Base-by-base conservation (phyloP, 2,797 vertebrate species). In the Enteromius thamalakanensis region DNA sequence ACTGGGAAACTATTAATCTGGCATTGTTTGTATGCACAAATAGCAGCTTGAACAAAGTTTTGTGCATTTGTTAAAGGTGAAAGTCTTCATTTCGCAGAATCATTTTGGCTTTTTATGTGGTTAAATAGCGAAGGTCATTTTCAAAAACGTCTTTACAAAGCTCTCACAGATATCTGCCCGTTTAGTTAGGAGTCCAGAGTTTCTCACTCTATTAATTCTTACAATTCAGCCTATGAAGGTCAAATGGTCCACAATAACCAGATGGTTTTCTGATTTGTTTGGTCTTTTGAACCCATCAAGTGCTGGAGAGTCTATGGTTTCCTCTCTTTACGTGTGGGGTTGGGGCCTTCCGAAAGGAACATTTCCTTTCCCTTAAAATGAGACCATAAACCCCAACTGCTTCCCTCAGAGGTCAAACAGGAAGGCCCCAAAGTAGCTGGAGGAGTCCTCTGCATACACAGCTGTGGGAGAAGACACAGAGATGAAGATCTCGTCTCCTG, bases 351-450 rank as follows among this genome's bases (percentile, higher is more conserved):
- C 42, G 53, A 47, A 37, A 72, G 37, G 15, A 81, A 34, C 79
- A 58, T 70, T 81, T 79, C 76, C 65, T 11, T 75, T 83, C 64
- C 40, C 51, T 19, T 47, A 55, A 69, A 84, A 71, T 40, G 47
- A 79, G 58, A 67, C 78, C 71, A 53, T 78, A 69, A 40, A 67
- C 72, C 72, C 80, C 78, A 23, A 71, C 21, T 45, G 58, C 3
- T 0, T 26, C 9, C 58, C 26, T 97, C 91, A 97, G 86, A 95
- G 92, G 86, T 96, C 96, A n/a, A 97, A 93, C 49, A 94, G 94
- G 87, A 97, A 97, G 75, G 95, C 94, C 1, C 96, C 96, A 0
- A 98, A 98, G 84, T 97, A 97, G 85, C 95, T 97, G 89, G 95
- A 95, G 0, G 95, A 95, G 0, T 95, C 94, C 0, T 97, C 95